Base-by-base conservation (phyloP, 2,888 invertebrate genomes). In the Eupelmus urozonus region DNA sequence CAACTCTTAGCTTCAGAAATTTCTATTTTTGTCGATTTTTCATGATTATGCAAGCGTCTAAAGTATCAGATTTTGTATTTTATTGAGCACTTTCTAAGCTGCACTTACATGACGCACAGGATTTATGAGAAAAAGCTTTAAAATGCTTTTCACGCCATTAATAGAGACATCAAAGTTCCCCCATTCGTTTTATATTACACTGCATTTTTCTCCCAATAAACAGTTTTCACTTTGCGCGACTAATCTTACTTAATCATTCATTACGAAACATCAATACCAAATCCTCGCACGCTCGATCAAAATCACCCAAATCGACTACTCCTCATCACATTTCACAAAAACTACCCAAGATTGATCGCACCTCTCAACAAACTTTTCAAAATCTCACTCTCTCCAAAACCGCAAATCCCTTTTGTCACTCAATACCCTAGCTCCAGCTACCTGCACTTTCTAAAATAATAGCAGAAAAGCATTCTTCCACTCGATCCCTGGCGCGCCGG, bases 1-100 rank as follows among this genome's bases (percentile, higher is more conserved):
- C 25, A 2, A 34, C 13, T 40, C 9, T 25, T n/a, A n/a, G n/a
- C n/a, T 62, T 51, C 1, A 25, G 4, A 40, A n/a, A 23, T 69
- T 57, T 25, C 42, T 42, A 25, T 4, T 59, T 55, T 69, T 29
- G 29, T 63, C 5, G 40, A 13, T 60, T 60, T 55, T 73, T 73
- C 27, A 73, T 45, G 42, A 63, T 20, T 66, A 45, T 45, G 57
- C 57, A 49, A 66, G 65, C 34, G 40, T 45, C 45, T 45, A 51
- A 53, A 73, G 65, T 45, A 29, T 45, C 29, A 20, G 45, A 74
- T 63, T 63, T 53, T 55, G 25, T 16, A 23, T 60, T 63, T 53
- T 72, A 60, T 55, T 16, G 20, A 27, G 55, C 20, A 55, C 55
- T 74, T 74, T 57, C 57, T 74, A 74, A 57, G n/a, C 57, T 29